Evolutionary conservation across 2,888 invertebrate genomes (phyloP).

Genomic region (Eueremaeus valkanovi): DNA sequence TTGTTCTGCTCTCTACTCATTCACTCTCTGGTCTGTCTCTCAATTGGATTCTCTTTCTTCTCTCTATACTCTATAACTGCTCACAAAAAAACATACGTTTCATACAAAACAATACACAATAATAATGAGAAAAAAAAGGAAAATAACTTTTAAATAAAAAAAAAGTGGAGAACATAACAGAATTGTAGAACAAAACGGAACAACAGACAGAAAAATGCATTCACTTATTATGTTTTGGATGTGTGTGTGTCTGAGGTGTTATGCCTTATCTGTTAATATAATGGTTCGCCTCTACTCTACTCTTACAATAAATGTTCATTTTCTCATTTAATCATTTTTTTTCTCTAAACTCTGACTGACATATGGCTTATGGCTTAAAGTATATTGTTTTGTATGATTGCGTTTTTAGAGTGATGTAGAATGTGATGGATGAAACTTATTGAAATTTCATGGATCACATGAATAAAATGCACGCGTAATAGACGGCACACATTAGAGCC

Average conservation of each 20-base stretch:
- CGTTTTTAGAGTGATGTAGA: constrained; percentile 30
- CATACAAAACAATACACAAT: constrained; percentile 1
- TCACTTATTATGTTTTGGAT: background rate
- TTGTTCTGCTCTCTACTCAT: constrained; percentile 26
- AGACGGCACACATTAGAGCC: background rate
- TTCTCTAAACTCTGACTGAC: constrained; percentile 27
- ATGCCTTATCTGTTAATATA: constrained; percentile 19
- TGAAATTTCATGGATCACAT: constrained; percentile 36
- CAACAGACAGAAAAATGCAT: constrained; percentile 28
- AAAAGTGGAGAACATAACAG: constrained; percentile 7
- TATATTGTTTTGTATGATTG: constrained; percentile 11
- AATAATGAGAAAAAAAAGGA: background rate
- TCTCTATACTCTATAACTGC: background rate
- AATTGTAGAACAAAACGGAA: too few relatives aligned
- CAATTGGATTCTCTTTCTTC: background rate
- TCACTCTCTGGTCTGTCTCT: background rate
- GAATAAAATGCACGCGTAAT: constrained; percentile 30
- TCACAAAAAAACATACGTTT: background rate
- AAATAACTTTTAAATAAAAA: background rate
- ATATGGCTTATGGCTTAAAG: constrained; percentile 32
- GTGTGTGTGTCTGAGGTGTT: background rate
- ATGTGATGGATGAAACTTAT: constrained; percentile 36
- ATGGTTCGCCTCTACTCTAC: background rate
- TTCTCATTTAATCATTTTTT: constrained; percentile 33
- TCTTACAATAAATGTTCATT: constrained; percentile 30